phyloP scores from a whole-genome alignment of 2,888 invertebrate species.

The Chrysina gloriosa region DNA sequence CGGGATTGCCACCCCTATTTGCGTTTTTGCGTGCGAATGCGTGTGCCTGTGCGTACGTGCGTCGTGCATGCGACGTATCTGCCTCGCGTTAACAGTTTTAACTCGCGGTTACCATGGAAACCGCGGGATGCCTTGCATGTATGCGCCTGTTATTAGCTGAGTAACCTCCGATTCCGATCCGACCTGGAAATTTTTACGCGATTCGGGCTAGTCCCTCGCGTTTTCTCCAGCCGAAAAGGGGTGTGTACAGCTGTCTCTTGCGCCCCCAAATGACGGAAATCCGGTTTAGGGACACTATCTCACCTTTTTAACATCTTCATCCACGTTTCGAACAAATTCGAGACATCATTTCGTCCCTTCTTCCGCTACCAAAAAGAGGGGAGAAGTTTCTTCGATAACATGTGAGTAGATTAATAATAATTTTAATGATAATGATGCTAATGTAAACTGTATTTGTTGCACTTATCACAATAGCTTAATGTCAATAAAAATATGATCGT shows the following conservation, averaged over 20 bases:
- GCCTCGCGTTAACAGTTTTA: conserved; percentile 45
- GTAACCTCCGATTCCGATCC: conserved; percentile 45
- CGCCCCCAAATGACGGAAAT: conserved; percentile 59
- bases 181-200: background rate
- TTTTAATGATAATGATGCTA: too few relatives aligned
- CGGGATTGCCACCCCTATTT: background rate
- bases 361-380: too few relatives aligned
- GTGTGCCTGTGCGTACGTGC: conserved; percentile 45
- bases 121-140: conserved; percentile 49
- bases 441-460: too few relatives aligned
- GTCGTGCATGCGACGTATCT: conserved; percentile 51
- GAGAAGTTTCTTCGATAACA: too few relatives aligned
- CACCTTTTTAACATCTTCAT: conserved; percentile 43
- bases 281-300: conserved; percentile 54
- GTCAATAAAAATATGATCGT: too few relatives aligned
- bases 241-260: conserved; percentile 57
- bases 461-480: too few relatives aligned
- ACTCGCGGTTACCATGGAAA: conserved; percentile 50
- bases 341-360: too few relatives aligned
- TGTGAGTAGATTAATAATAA: too few relatives aligned
- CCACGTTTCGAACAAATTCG: too few relatives aligned
- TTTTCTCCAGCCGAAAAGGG: conserved; percentile 15
- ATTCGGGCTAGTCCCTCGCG: background rate
- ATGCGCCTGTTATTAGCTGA: conserved; percentile 44
- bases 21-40: conserved; percentile 50